Evolutionary conservation across 2,113 vertebrate species (phyloP).

Genomic region (Rana temporaria): DNA sequence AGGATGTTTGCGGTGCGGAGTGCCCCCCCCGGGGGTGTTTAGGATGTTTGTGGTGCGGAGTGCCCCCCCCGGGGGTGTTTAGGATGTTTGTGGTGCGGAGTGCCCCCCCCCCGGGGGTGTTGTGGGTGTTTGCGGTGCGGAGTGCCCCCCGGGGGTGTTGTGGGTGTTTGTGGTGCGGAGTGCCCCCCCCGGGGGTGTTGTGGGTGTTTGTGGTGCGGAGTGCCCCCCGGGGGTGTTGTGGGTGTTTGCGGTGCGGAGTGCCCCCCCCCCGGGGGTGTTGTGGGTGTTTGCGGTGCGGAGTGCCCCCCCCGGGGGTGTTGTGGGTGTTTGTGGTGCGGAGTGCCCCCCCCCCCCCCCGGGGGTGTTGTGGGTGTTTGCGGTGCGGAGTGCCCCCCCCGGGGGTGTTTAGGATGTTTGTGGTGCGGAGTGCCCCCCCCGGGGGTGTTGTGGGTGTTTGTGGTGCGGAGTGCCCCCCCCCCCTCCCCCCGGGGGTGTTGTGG

Average conservation of each 20-base stretch:
- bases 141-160: slow-evolving; percentile 4
- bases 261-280: slow-evolving; percentile 18
- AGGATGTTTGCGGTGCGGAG: too few species aligned
- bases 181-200: slow-evolving; percentile 14
- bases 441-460: too few species aligned
- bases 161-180: not conserved
- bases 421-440: too few species aligned
- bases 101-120: slow-evolving; percentile 6
- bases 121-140: not conserved
- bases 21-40: slow-evolving; percentile 13
- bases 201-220: not conserved
- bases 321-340: not conserved
- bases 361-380: slow-evolving; percentile 27
- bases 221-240: slow-evolving; percentile 22
- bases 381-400: not conserved
- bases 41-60: too few species aligned
- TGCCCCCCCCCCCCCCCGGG: too few species aligned
- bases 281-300: not conserved
- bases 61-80: slow-evolving; percentile 13
- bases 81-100: too few species aligned
- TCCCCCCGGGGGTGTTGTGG: too few species aligned
- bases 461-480: too few species aligned
- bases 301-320: slow-evolving; percentile 14
- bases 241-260: not conserved
- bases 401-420: not conserved